phyloP scores from a whole-genome alignment of 1,140 invertebrate species.

The Agraylea sexmaculata region DNA sequence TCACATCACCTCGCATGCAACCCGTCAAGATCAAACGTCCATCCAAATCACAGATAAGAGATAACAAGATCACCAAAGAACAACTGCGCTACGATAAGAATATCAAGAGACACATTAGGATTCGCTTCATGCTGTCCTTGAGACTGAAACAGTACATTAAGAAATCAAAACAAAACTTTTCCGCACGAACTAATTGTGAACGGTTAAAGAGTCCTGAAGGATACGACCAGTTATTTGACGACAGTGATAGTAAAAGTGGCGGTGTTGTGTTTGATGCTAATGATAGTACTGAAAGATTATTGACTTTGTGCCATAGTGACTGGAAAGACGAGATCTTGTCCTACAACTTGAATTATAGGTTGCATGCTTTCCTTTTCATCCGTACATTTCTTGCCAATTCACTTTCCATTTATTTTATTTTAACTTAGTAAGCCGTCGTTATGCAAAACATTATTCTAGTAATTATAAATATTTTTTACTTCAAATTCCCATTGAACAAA shows the following conservation, averaged over 20 bases:
- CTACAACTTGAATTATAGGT: too few relatives aligned
- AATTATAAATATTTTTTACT: too few relatives aligned
- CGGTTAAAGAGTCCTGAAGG: slow-evolving; percentile 12
- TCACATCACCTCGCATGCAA: too few relatives aligned
- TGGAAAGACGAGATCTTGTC: too few relatives aligned
- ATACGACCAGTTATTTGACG: slow-evolving; percentile 6
- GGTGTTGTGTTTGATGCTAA: slow-evolving; percentile 34
- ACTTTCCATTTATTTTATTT: too few relatives aligned
- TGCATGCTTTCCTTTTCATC: too few relatives aligned
- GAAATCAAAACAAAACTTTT: slow-evolving; percentile 25
- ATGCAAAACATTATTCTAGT: too few relatives aligned
- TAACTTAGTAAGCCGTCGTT: too few relatives aligned
- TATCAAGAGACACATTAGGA: slow-evolving; percentile 37
- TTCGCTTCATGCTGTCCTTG: slow-evolving; percentile 37
- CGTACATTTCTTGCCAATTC: too few relatives aligned
- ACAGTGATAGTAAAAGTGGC: slow-evolving; percentile 23
- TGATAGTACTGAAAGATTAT: slow-evolving; percentile 34
- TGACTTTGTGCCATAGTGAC: slow-evolving; percentile 30
- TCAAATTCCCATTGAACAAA: too few relatives aligned
- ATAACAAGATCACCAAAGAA: slow-evolving; percentile 30
- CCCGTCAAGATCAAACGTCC: background rate
- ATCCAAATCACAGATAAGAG: slow-evolving; percentile 22
- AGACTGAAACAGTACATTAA: slow-evolving; percentile 36
- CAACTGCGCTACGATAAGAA: slow-evolving; percentile 36
- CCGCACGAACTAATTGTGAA: background rate